Percentiles rank a stretch among this genome's conserved stretches.
Conservation (phyloP, 2,888 invertebrate species). For the Chromoteleia sp. region DNA sequence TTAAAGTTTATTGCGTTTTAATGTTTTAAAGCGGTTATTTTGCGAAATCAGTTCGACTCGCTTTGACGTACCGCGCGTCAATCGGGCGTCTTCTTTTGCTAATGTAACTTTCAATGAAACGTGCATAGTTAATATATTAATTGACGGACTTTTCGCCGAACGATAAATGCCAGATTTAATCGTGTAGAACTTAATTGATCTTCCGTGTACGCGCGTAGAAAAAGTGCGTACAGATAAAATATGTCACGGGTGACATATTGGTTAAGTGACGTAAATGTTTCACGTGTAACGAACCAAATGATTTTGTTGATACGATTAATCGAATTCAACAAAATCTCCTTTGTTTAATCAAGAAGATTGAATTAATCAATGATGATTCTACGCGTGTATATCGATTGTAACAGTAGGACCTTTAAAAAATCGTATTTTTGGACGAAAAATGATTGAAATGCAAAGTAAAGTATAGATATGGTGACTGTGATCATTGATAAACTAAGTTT, state of each 20-base stretch:
- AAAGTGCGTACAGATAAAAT: conserved; percentile 59
- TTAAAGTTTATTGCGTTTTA: conserved; percentile 65
- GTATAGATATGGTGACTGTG: no score
- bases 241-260: conserved; percentile 50
- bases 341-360: no score
- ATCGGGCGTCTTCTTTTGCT: conserved; percentile 16
- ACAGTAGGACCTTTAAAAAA: no score
- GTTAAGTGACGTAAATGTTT: no score
- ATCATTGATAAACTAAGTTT: no score
- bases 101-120: conserved; percentile 44
- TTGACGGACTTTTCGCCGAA: conserved; percentile 45
- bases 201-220: conserved; percentile 22
- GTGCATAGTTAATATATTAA: conserved; percentile 55
- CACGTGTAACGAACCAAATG: no score
- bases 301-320: no score
- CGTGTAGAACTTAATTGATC: conserved; percentile 51
- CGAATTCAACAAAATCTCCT: no score
- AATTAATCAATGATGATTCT: no score
- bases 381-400: no score
- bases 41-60: conserved; percentile 50
- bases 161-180: conserved; percentile 50
- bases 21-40: conserved; percentile 55
- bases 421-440: no score
- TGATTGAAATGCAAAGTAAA: no score
- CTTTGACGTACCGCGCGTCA: conserved; percentile 37